Percentiles rank a stretch among this genome's conserved stretches.
phyloP scores from a whole-genome alignment of 2,797 vertebrate genomes.

The Dendrocincla fuliginosa region DNA sequence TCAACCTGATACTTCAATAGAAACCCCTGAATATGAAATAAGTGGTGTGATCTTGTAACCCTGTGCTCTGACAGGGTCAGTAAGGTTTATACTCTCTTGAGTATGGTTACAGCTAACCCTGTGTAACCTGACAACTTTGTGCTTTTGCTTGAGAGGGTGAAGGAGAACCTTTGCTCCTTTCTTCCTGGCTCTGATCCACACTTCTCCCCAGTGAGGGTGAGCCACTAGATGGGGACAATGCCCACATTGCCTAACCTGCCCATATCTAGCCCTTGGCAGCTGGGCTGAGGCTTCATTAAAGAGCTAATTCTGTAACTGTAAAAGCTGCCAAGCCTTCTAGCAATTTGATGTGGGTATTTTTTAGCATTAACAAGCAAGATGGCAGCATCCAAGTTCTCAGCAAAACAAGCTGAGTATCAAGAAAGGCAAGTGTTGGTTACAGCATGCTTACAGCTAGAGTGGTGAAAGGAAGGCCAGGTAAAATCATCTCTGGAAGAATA shows the following conservation, averaged over 20 bases:
- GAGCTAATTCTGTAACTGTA: neutral
- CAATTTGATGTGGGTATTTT: neutral
- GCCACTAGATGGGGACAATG: conserved; percentile 64
- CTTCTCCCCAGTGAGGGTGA: neutral
- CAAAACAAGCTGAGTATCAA: neutral
- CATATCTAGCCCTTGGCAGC: neutral
- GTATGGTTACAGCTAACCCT: neutral
- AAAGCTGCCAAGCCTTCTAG: neutral
- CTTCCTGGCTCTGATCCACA: neutral
- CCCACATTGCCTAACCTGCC: neutral
- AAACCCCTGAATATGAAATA: neutral
- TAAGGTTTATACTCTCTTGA: neutral
- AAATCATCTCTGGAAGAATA: neutral
- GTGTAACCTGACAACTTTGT: neutral
- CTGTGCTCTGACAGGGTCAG: neutral
- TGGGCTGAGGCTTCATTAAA: neutral
- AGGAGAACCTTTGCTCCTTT: neutral
- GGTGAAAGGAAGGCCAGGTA: neutral
- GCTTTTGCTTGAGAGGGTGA: neutral
- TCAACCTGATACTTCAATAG: neutral
- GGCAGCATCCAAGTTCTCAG: neutral
- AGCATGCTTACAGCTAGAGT: neutral
- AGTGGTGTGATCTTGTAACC: neutral
- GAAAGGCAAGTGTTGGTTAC: neutral
- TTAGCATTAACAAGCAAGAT: neutral